Base-by-base conservation (phyloP, 2,888 invertebrate genomes). In the Ligdia adustata region DNA sequence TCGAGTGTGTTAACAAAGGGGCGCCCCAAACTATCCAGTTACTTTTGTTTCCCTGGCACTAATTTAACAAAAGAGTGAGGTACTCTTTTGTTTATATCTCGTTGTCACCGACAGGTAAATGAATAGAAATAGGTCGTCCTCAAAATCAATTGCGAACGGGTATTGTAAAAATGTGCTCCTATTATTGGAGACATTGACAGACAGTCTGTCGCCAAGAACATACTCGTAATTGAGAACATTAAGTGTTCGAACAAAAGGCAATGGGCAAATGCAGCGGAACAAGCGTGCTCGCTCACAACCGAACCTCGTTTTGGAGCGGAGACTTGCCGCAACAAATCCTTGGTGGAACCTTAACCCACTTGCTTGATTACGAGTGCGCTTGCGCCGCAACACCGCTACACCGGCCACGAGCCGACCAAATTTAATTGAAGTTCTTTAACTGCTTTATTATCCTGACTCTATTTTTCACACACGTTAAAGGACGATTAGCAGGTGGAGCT, bases 321-420 rank as follows among this genome's bases (percentile, higher is more conserved):
- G 87, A 81, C 86, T 89, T 90, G 88, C 87, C 86, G 89, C 90
- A 90, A 89, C 78, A 90, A 89, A 90, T 88, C 90, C 90, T 90
- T 90, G 90, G 76, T 84, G 84, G 64, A 85, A 89, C 90, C 90
- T 90, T 90, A 90, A 90, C 90, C 90, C 81, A 90, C 79, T 90
- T 90, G 86, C 81, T 79, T 87, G 87, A 86, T 90, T 88, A 88
- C 89, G 79, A 83, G 78, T 76, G 76, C 81, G 76, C 74, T 73
- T 66, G 79, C 55, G 56, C 53, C 51, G 52, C 34, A n/a, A 3
- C 51, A 26, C 60, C 55, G 52, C 31, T 18, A 22, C 28, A 12
- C 39, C 50, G 45, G 26, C 62, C 29, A 44, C 41, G 39, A 48
- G 37, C 66, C 68, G 65, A 69, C 63, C 15, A 31, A 18, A 40